phyloP scores from a whole-genome alignment of 2,113 vertebrate species.

The Saimiri boliviensis region DNA sequence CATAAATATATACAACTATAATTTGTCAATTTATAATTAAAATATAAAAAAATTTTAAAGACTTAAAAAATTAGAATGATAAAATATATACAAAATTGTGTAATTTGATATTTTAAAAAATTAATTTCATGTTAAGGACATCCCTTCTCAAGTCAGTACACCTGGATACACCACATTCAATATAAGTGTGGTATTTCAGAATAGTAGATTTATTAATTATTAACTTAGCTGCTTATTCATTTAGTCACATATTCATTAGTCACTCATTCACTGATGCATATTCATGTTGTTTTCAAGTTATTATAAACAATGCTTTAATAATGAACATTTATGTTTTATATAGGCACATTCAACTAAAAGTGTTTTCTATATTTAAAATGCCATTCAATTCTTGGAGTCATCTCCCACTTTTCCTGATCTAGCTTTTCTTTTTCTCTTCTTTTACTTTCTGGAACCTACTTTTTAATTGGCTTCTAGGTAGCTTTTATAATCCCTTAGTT shows the following conservation, averaged over 20 bases:
- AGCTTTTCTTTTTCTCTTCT: constrained; percentile 20
- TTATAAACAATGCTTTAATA: constrained; percentile 35
- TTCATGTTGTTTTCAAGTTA: constrained; percentile 34
- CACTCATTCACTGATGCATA: background rate
- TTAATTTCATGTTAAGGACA: background rate
- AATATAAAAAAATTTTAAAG: background rate
- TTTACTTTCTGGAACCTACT: background rate
- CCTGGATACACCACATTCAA: background rate
- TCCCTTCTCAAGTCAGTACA: background rate
- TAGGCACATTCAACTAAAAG: background rate
- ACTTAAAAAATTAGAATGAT: background rate
- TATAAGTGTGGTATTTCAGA: background rate
- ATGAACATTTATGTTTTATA: constrained; percentile 5
- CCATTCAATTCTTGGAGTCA: background rate
- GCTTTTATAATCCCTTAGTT: background rate
- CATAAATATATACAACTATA: background rate
- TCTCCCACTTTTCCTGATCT: background rate
- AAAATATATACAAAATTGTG: background rate
- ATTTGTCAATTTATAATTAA: background rate
- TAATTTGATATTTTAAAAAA: background rate
- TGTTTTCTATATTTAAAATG: constrained; percentile 38
- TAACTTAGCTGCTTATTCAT: background rate
- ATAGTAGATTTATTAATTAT: background rate
- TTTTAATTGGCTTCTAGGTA: background rate
- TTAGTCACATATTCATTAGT: background rate